A percentile compares a stretch with the other conserved stretches of the same genome.
phyloP scores from a whole-genome alignment of 2,888 invertebrate genomes.

The Pharmacophagus antenor region DNA sequence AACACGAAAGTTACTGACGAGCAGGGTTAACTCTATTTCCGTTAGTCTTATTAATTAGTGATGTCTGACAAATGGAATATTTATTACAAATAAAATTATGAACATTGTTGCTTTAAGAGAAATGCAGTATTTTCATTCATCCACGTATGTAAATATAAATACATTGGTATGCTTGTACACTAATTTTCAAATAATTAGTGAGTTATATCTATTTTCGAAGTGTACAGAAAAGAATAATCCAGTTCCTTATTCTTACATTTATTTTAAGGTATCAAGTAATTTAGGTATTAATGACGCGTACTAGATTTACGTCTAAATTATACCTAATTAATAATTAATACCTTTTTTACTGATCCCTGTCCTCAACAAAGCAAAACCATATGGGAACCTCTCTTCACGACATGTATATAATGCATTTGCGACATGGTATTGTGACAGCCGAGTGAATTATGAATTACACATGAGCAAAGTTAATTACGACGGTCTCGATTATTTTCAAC shows the following conservation, averaged over 20 bases:
- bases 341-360: constrained; percentile 37
- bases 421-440: constrained; percentile 48
- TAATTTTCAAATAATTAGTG: too few relatives aligned
- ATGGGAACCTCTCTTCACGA: constrained; percentile 53
- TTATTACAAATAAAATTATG: constrained; percentile 2
- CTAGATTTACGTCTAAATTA: too few relatives aligned
- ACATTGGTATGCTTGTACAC: too few relatives aligned
- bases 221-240: too few relatives aligned
- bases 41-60: constrained; percentile 17
- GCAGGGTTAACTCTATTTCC: constrained; percentile 26
- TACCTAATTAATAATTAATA: too few relatives aligned
- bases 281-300: too few relatives aligned
- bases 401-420: constrained; percentile 47
- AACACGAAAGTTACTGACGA: constrained; percentile 27
- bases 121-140: too few relatives aligned
- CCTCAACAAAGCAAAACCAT: constrained; percentile 46
- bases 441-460: constrained; percentile 14
- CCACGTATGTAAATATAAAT: too few relatives aligned
- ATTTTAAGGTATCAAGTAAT: too few relatives aligned
- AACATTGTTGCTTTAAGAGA: too few relatives aligned
- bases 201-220: too few relatives aligned
- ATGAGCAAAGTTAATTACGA: constrained; percentile 16
- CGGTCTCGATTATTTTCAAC: background rate
- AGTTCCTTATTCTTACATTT: too few relatives aligned
- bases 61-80: constrained; percentile 9